These are phyloP conservation scores for Drosophila obscura DNA, from an alignment of 1,140 invertebrate genomes.

Conservation along the genomic window DNA sequence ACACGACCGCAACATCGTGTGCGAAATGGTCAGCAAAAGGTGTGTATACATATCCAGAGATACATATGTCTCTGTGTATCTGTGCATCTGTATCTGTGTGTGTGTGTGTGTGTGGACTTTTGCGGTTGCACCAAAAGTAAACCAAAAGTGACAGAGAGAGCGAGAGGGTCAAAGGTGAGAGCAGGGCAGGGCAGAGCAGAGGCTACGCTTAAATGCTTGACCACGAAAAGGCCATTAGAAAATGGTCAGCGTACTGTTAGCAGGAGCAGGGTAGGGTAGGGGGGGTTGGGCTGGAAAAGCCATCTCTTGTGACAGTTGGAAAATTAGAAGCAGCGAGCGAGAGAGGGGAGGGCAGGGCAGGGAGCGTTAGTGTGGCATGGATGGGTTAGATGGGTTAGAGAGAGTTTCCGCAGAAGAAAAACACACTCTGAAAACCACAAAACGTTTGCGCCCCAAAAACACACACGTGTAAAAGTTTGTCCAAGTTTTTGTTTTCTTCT, in stretches of 20 bases:
- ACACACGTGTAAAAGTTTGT: conserved; percentile 66
- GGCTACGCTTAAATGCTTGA: conserved; percentile 77
- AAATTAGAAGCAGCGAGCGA: conserved; percentile 64
- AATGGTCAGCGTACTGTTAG: conserved; percentile 50
- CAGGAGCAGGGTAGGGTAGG: background rate
- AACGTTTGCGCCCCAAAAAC: conserved; percentile 50
- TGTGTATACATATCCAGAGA: conserved; percentile 36
- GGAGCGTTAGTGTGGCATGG: conserved; percentile 8
- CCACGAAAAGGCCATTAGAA: conserved; percentile 81
- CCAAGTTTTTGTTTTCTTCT: conserved; percentile 7
- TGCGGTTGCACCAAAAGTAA: conserved; percentile 75
- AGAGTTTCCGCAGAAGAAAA: no score
- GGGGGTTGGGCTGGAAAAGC: conserved; percentile 29
- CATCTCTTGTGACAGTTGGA: conserved; percentile 61
- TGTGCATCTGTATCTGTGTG: conserved; percentile 7
- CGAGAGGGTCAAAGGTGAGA: conserved; percentile 58
- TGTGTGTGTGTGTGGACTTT: conserved; percentile 56
- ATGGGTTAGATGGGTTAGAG: no score
- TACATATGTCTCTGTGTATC: conserved; percentile 19
- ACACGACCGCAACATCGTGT: conserved; percentile 80
- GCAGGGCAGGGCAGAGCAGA: conserved; percentile 45
- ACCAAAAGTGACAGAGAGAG: conserved; percentile 42
- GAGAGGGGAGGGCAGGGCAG: conserved; percentile 18
- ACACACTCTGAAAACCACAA: conserved; percentile 44
- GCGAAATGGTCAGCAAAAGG: conserved; percentile 77